phyloP scores from a whole-genome alignment of 2,888 invertebrate species.

The Leptopterna dolabrata region DNA sequence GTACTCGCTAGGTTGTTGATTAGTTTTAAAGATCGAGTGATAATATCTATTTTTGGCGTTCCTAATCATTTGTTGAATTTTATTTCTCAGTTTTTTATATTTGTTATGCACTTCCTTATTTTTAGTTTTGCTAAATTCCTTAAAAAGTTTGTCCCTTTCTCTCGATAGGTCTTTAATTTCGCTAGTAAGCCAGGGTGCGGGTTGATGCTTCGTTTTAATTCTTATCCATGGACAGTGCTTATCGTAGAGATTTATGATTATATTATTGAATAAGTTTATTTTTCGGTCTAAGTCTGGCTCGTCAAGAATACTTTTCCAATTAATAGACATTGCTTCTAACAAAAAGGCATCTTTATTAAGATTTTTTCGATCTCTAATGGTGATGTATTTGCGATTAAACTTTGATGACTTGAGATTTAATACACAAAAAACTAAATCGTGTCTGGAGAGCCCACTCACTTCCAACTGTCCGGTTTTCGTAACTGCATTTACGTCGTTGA shows the following conservation, averaged over 20 bases:
- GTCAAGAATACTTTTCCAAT: background rate
- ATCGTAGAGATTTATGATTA: too few relatives aligned
- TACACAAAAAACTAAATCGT: too few relatives aligned
- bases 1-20: background rate
- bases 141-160: background rate
- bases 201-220: background rate
- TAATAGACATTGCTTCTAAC: background rate
- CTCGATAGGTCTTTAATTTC: background rate
- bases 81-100: background rate
- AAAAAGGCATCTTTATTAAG: background rate
- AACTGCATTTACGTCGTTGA: too few relatives aligned
- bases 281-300: background rate
- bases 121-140: background rate
- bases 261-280: too few relatives aligned
- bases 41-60: background rate
- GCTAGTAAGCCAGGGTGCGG: background rate
- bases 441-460: too few relatives aligned
- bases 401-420: background rate
- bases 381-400: background rate
- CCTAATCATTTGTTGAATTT: background rate
- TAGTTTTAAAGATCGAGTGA: background rate
- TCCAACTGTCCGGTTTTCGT: too few relatives aligned
- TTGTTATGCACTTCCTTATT: background rate
- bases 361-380: too few relatives aligned
- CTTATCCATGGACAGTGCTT: background rate